Evolutionary conservation across 1,140 invertebrate genomes (phyloP).

Genomic region (Bombus vancouverensis): DNA sequence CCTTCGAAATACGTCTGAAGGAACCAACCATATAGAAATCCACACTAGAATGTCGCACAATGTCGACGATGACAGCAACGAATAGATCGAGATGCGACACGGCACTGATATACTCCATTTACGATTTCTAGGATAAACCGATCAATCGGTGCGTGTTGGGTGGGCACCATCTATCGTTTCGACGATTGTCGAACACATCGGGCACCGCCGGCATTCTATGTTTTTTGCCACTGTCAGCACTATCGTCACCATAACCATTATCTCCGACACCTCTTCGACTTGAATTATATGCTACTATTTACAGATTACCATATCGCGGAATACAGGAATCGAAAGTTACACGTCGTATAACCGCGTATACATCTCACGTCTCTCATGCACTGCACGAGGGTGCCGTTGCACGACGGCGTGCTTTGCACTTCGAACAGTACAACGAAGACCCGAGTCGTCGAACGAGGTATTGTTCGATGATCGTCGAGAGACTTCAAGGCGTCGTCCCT

Average conservation of each 20-base stretch:
- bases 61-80: slow-evolving; percentile 29
- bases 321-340: neutral
- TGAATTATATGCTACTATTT: neutral
- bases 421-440: slow-evolving; percentile 31
- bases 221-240: slow-evolving; percentile 43
- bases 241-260: slow-evolving; percentile 34
- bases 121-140: slow-evolving; percentile 3
- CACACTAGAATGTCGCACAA: slow-evolving; percentile 2
- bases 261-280: slow-evolving; percentile 5
- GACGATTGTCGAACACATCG: slow-evolving; percentile 3
- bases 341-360: slow-evolving; percentile 10
- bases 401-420: slow-evolving; percentile 46
- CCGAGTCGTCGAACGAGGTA: slow-evolving; percentile 44
- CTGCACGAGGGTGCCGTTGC: slow-evolving; percentile 35
- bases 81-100: neutral
- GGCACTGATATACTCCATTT: neutral
- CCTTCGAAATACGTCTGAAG: neutral
- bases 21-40: neutral
- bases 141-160: slow-evolving; percentile 51
- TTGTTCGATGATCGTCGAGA: slow-evolving; percentile 49
- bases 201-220: slow-evolving; percentile 25
- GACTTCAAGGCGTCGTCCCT: slow-evolving; percentile 62
- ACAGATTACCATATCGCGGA: neutral
- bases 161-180: slow-evolving; percentile 43
- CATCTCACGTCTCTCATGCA: slow-evolving; percentile 29